Evolutionary conservation across 2,888 invertebrate species (phyloP).

Genomic region (Baronia brevicornis): DNA sequence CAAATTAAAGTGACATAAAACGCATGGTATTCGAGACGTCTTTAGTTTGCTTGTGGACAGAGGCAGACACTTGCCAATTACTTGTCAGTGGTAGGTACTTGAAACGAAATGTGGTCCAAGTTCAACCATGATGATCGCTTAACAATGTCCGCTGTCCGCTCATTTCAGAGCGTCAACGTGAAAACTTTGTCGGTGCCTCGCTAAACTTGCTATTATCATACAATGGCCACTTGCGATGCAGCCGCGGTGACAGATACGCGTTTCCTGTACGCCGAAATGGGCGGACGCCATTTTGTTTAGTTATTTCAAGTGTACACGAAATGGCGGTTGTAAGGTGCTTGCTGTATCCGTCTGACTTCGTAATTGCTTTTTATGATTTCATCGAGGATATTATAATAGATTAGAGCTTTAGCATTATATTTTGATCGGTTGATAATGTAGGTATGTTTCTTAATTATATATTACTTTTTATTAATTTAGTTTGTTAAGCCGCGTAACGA

Average conservation of each 20-base stretch:
- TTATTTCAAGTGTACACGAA: slow-evolving; percentile 39
- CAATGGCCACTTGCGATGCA: slow-evolving; percentile 70
- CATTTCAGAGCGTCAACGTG: slow-evolving; percentile 42
- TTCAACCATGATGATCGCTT: slow-evolving; percentile 4
- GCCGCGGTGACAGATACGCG: slow-evolving; percentile 68
- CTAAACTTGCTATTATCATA: slow-evolving; percentile 65
- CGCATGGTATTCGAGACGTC: too few relatives aligned
- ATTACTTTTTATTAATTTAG: too few relatives aligned
- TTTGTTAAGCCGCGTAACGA: too few relatives aligned
- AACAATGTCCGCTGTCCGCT: slow-evolving; percentile 26
- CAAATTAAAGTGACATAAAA: too few relatives aligned
- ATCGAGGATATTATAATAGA: too few relatives aligned
- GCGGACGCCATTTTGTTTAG: slow-evolving; percentile 62
- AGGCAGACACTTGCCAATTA: slow-evolving; percentile 12
- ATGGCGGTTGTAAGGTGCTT: slow-evolving; percentile 39
- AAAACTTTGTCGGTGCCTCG: slow-evolving; percentile 63
- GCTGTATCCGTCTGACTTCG: not conserved
- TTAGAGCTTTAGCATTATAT: too few relatives aligned
- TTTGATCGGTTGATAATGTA: too few relatives aligned
- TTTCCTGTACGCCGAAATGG: slow-evolving; percentile 68
- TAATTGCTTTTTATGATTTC: slow-evolving; percentile 4
- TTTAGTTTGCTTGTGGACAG: too few relatives aligned
- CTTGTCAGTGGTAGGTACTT: slow-evolving; percentile 8
- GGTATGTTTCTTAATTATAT: too few relatives aligned
- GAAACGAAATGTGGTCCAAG: slow-evolving; percentile 10